Base-by-base conservation (phyloP, 1,140 invertebrate genomes). In the Apis cerana region DNA sequence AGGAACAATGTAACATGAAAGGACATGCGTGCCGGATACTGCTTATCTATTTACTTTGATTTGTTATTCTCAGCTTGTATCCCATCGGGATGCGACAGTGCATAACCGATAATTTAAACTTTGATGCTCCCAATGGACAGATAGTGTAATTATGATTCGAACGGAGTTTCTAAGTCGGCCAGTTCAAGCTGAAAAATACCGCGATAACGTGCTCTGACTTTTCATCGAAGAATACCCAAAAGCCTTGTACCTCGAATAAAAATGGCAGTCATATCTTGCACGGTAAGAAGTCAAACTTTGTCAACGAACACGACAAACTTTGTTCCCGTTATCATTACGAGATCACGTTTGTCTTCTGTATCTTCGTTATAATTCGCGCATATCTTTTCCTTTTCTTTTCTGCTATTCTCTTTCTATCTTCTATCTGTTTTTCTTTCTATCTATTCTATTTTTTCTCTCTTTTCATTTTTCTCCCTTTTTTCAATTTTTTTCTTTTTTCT, bases 71-170 rank as follows among this genome's bases (percentile, higher is more conserved):
- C 21, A 19, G 56, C 7, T 56, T 27, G 64, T 43, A 33, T 43
- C 54, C 8, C 52, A 21, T 23, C 21, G 58, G 50, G 48, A 27
- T 56, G 5, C 15, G 2, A 2, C 48, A 23, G 11, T 19, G 48
- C 27, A 33, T 43, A 64, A 13, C 56, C 74, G 43, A 54, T 80
- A 82, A 85, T 82, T 86, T 72, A 74, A 77, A 86, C 50, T 77
- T 77, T 43, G 61, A 82, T 43, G 27, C 27, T 56, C 4, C 21
- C 43, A 13, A 10, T 33, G 56, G 54, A 19, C 17, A 9, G 15
- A 48, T 10, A 12, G 23, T 15, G 11, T 74, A 69, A 85, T 76
- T 82, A 78, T 21, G 43, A 48, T 1, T 19, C 59, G 12, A 76
- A 21, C n/a, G 12, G 27, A 74, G 69, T 74, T 59, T 15, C 13